Evolutionary conservation across 2,113 vertebrate species (phyloP).

Genomic region (Odobenus rosmarus): DNA sequence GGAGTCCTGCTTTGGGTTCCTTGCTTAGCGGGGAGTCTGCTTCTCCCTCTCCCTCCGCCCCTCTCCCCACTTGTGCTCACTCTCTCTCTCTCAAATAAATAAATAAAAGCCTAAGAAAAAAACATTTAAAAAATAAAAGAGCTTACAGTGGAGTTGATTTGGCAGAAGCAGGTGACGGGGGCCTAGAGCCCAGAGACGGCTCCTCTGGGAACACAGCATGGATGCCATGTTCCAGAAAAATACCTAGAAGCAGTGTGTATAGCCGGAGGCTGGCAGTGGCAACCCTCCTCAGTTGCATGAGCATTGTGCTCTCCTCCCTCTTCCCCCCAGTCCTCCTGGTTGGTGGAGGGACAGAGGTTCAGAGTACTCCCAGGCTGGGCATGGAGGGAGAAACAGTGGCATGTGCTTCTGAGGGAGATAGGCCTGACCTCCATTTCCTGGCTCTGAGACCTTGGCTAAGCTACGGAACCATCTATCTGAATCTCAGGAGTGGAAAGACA

Average conservation of each 20-base stretch:
- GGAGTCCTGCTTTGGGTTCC: neutral
- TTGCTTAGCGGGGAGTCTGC: neutral
- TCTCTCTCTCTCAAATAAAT: neutral
- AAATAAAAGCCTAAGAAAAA: neutral
- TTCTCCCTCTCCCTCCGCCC: neutral
- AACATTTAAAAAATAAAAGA: neutral
- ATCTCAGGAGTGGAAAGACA: neutral
- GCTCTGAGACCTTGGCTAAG: neutral
- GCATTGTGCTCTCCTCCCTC: neutral
- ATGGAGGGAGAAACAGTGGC: neutral
- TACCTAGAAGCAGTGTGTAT: neutral
- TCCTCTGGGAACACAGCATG: neutral
- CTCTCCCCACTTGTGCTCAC: too few species aligned
- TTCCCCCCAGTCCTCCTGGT: neutral
- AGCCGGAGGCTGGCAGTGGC: neutral
- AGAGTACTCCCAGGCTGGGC: neutral
- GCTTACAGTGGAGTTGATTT: neutral
- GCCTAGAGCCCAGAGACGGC: neutral
- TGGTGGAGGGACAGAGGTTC: neutral
- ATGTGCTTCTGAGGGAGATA: neutral
- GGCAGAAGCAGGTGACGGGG: neutral
- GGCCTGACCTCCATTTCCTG: neutral
- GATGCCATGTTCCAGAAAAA: neutral
- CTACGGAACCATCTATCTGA: neutral
- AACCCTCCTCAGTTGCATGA: neutral